Evolutionary conservation across 2,113 vertebrate genomes (phyloP).

Genomic region (Solea solea): DNA sequence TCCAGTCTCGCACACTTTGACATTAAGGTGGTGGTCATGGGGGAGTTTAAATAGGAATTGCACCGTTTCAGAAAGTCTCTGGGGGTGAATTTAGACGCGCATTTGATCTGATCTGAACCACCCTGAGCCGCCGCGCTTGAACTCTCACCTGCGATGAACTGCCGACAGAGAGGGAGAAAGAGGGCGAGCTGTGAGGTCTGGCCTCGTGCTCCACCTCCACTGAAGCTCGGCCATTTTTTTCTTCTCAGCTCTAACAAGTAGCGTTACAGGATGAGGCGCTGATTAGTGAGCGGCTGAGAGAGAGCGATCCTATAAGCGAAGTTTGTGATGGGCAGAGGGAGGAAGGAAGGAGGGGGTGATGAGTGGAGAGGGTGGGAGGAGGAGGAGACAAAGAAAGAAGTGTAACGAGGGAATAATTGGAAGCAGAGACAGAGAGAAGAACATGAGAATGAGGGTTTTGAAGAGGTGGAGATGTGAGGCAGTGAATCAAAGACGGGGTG

Average conservation of each 20-base stretch:
- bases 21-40: conserved; percentile 35
- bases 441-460: conserved; percentile 47
- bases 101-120: conserved; percentile 57
- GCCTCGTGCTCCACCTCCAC: conserved; percentile 13
- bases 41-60: conserved; percentile 53
- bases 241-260: conserved; percentile 38
- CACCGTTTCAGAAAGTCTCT: conserved; percentile 44
- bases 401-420: conserved; percentile 20
- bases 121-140: conserved; percentile 52
- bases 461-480: conserved; percentile 64
- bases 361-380: conserved; percentile 1
- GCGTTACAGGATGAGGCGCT: conserved; percentile 55
- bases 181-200: conserved; percentile 21
- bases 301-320: conserved; percentile 29
- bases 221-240: neutral
- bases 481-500: conserved; percentile 56
- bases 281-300: conserved; percentile 54
- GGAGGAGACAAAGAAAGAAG: conserved; percentile 13
- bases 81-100: conserved; percentile 45
- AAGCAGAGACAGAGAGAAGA: conserved; percentile 30
- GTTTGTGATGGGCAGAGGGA: conserved; percentile 43
- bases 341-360: neutral
- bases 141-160: conserved; percentile 58
- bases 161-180: conserved; percentile 7
- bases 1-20: conserved; percentile 38